Base-by-base conservation (phyloP, 1,140 invertebrate species). In the Oryctes rhinoceros region DNA sequence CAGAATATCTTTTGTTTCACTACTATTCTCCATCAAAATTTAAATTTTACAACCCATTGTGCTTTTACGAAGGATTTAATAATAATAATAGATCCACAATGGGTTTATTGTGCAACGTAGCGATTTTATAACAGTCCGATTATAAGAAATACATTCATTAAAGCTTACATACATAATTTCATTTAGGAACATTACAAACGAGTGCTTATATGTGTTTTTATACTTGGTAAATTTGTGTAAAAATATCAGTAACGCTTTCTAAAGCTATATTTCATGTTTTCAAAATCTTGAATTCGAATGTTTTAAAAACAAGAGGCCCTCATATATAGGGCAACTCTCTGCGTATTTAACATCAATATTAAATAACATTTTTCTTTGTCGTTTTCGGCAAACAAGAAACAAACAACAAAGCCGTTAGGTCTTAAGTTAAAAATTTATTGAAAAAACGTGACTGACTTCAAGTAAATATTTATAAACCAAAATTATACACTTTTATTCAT, bases 381-480 rank as follows among this genome's bases (percentile, higher is more conserved):
- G 49, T 13, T 71, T 71, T 71, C 24, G 13, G 2, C 24, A 5
- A 44, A 44, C 39, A 10, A 10, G 9, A 44, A 44, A 10, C 5
- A 44, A 44, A 4, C 5, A 44, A 44, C 39, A 44, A 53, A 53
- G 11, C 49, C 49, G 18, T 71, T 13, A 20, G 4, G 20, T 24
- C 20, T 71, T 6, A 24, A 71, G 18, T 24, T 30, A 65, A 24
- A 71, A 71, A 71, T 71, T 71, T 37, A 71, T 30, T 71, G 35
- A 71, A 35, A 71, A 71, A 37, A 71, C 35, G 35, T 71, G 67
- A 30, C 24, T 20, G n/a, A 35, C 5, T 37, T 24, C 10, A 4
- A 4, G 35, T 71, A 71, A 35, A 71, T 71, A 53, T 53, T 53
- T 53, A 53, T 53, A 18, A 15, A 4, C n/a, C 49, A 53, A 30